A percentile compares a stretch with the other conserved stretches of the same genome.
These are phyloP conservation scores for Ceratoteleas bidentatus DNA, from an alignment of 1,140 invertebrate genomes.

Conservation along the genomic window DNA sequence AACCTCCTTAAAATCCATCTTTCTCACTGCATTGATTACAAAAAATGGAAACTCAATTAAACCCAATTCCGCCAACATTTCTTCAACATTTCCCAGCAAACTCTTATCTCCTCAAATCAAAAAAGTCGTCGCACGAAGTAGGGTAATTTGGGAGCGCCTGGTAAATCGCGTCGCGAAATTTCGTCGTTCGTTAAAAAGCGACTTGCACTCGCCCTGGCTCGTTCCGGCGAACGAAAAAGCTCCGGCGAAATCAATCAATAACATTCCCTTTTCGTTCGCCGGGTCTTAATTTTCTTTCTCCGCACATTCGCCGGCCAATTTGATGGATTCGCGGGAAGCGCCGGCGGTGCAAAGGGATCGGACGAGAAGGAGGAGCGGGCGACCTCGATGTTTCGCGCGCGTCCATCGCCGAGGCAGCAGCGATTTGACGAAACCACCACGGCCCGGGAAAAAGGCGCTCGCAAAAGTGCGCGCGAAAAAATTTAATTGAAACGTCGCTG, in stretches of 20 bases:
- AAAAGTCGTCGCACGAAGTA: too few relatives aligned
- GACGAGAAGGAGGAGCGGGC: slow-evolving; percentile 58
- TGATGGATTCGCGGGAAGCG: slow-evolving; percentile 40
- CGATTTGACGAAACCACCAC: slow-evolving; percentile 72
- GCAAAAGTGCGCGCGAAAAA: slow-evolving; percentile 10
- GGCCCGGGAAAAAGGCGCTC: slow-evolving; percentile 39
- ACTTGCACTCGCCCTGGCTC: too few relatives aligned
- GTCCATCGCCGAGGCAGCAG: slow-evolving; percentile 64
- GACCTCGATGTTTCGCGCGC: slow-evolving; percentile 69
- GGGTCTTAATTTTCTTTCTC: slow-evolving; percentile 55
- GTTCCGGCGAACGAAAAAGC: slow-evolving; percentile 9
- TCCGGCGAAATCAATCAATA: slow-evolving; percentile 42
- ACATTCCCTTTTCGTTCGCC: slow-evolving; percentile 34
- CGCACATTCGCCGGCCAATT: slow-evolving; percentile 49
- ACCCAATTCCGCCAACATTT: too few relatives aligned
- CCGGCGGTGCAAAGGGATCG: slow-evolving; percentile 43
- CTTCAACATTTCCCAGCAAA: too few relatives aligned
- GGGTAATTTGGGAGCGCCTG: too few relatives aligned
- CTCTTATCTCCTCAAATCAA: too few relatives aligned
- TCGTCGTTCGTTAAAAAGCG: too few relatives aligned
- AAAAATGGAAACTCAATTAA: too few relatives aligned
- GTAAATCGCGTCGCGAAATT: too few relatives aligned
- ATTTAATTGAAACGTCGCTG: slow-evolving; percentile 36
- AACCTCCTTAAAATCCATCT: too few relatives aligned
- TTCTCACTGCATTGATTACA: too few relatives aligned